These are phyloP conservation scores for Spilarctia lutea DNA, from an alignment of 2,888 invertebrate species.

Conservation along the genomic window DNA sequence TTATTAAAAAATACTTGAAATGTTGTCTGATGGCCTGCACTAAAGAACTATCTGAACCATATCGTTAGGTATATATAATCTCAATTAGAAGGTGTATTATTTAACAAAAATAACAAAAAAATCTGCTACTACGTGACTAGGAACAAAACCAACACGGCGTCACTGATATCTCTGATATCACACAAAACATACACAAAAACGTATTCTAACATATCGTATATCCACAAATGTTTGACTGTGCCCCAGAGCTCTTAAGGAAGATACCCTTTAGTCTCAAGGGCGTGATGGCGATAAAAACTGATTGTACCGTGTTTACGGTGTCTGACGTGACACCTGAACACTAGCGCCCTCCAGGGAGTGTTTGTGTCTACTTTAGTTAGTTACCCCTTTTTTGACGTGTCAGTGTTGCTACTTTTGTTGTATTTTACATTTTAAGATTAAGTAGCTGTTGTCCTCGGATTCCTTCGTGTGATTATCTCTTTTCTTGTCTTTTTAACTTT, in stretches of 20 bases:
- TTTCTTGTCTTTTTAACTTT: no score
- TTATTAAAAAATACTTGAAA: no score
- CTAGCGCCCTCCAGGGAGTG: constrained; percentile 43
- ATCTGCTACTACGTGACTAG: background rate
- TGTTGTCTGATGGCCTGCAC: no score
- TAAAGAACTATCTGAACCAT: no score
- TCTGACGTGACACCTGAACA: constrained; percentile 63
- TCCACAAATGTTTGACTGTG: constrained; percentile 36
- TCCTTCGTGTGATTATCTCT: no score
- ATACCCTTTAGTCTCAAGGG: constrained; percentile 52
- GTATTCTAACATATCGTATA: constrained; percentile 25
- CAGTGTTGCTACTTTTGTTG: constrained; percentile 4
- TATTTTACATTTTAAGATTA: constrained; percentile 2
- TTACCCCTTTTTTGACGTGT: constrained; percentile 6
- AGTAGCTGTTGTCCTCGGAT: no score
- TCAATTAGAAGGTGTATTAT: no score
- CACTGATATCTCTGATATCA: constrained; percentile 14
- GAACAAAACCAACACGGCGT: constrained; percentile 10
- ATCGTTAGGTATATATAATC: no score
- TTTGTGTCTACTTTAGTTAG: constrained; percentile 24
- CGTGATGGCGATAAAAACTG: constrained; percentile 62
- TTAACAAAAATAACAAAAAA: background rate
- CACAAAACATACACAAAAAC: constrained; percentile 16
- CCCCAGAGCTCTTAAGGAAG: constrained; percentile 23
- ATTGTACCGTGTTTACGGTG: constrained; percentile 60